Percentiles rank a stretch among this genome's conserved stretches.
Evolutionary conservation across 2,113 vertebrate species (phyloP).

Genomic region (Psephotus haematonotus): DNA sequence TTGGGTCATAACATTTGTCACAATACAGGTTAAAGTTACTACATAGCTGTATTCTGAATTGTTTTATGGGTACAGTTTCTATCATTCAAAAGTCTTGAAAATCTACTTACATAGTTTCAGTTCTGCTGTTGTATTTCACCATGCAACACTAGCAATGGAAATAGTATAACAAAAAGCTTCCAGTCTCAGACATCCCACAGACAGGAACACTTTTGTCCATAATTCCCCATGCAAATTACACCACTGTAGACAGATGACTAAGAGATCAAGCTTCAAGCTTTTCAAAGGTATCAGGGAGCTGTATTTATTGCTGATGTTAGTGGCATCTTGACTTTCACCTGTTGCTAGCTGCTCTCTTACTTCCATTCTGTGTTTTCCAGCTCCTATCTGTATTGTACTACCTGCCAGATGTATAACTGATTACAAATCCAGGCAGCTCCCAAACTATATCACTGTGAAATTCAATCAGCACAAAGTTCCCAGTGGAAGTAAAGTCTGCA

Average conservation of each 20-base stretch:
- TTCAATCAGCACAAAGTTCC: slow-evolving; percentile 62
- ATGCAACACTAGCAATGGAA: neutral
- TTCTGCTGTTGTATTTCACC: neutral
- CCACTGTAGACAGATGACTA: neutral
- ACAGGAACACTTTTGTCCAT: neutral
- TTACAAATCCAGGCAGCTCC: slow-evolving; percentile 41
- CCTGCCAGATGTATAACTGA: slow-evolving; percentile 58
- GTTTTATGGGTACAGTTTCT: neutral
- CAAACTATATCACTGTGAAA: slow-evolving; percentile 62
- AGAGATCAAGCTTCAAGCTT: neutral
- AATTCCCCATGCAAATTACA: neutral
- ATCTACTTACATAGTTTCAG: neutral
- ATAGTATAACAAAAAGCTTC: neutral
- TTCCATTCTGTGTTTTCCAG: neutral
- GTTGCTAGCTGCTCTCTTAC: neutral
- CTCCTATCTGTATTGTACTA: neutral
- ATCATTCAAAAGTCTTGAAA: neutral
- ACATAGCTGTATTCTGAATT: neutral
- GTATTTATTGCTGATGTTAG: neutral
- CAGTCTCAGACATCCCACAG: neutral
- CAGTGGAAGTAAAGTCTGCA: slow-evolving; percentile 53
- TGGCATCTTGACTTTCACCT: neutral
- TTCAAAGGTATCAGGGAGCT: neutral
- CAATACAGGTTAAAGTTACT: neutral
- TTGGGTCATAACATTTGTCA: neutral